Evolutionary conservation across 2,797 vertebrate species (phyloP), one percentile per base, ranked within the genome.

Genomic region (Acanthiza pusilla): DNA sequence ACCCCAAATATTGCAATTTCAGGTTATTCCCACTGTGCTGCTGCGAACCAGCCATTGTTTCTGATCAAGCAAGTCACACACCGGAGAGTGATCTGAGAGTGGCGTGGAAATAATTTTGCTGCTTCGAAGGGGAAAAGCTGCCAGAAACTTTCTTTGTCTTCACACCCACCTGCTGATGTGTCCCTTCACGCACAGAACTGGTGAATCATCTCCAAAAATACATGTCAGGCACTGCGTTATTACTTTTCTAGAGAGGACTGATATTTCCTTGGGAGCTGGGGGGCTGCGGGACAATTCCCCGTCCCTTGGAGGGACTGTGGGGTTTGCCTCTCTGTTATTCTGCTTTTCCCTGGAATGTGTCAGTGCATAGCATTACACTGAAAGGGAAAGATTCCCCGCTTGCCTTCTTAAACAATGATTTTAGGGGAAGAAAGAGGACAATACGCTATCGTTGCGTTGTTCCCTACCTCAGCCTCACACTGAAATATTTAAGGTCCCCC

Each of bases 401-500:
- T 74, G 68, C 76, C 60, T n/a, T 21, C 34, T 70, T 38, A 30
- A 74, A 19, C 43, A 30, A 13, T 48, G 30, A 60, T 73, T 92
- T 91, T 88, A 75, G 58, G 55, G 73, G 16, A 42, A 84, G 70
- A 78, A 86, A 48, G 30, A 58, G 71, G 50, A 84, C 65, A 47
- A 29, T 63, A 40, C 0, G 0, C 51, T 60, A 6, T 71, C 79
- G 72, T 89, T 72, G 18, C 2, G 0, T 57, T 62, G 58, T 70
- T 86, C 74, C 50, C 40, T 76, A 57, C 77, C 88, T 91, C 78
- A 50, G 66, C 63, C 54, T 88, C 18, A 4, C 65, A 7, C 93
- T 96, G 95, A 95, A 96, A 96, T 96, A 96, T 97, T 96, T 88
- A 95, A 89, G 85, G 61, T 91, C 75, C 67, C 21, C 83, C 53